Conservation (phyloP, 1,140 invertebrate genomes). For the Aphelenchoides fujianensis region DNA sequence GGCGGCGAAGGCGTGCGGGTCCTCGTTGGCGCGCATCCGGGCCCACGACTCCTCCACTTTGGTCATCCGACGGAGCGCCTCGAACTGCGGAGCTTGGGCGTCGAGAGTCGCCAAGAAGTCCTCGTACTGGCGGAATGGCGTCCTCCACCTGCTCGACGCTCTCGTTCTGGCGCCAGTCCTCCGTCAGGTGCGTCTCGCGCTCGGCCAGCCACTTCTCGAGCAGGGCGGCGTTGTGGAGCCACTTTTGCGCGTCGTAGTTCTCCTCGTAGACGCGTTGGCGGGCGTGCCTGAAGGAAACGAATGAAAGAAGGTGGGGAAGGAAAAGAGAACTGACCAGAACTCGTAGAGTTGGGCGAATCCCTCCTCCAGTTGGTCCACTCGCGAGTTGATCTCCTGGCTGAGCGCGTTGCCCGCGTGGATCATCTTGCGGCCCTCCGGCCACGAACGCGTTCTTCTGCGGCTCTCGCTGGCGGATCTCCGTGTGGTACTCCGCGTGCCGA, state of each 20-base stretch:
- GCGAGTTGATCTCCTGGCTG: conserved; percentile 80
- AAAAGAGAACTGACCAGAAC: conserved; percentile 24
- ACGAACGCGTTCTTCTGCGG: conserved; percentile 75
- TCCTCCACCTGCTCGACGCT: conserved; percentile 84
- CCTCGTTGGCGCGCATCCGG: conserved; percentile 32
- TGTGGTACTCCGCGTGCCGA: conserved; percentile 79
- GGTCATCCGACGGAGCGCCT: conserved; percentile 78
- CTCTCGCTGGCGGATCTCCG: conserved; percentile 81
- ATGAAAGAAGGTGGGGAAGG: background rate
- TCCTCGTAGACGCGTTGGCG: conserved; percentile 76
- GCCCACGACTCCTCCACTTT: conserved; percentile 67
- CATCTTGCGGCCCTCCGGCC: conserved; percentile 60
- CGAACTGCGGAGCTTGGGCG: conserved; percentile 82
- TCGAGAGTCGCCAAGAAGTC: conserved; percentile 70
- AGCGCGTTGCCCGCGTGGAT: conserved; percentile 78
- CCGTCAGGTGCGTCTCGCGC: conserved; percentile 67
- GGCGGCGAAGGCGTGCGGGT: background rate
- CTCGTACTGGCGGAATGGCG: conserved; percentile 73
- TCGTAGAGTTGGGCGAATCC: conserved; percentile 65
- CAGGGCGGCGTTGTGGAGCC: conserved; percentile 75
- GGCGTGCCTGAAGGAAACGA: conserved; percentile 69
- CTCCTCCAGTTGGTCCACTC: conserved; percentile 73
- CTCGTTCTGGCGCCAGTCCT: conserved; percentile 74
- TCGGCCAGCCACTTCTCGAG: conserved; percentile 72
- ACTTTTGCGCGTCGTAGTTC: conserved; percentile 78